A percentile compares a stretch with the other conserved stretches of the same genome.
Conservation (phyloP, 2,888 invertebrate species). For the Reticulitermes lucifugus region DNA sequence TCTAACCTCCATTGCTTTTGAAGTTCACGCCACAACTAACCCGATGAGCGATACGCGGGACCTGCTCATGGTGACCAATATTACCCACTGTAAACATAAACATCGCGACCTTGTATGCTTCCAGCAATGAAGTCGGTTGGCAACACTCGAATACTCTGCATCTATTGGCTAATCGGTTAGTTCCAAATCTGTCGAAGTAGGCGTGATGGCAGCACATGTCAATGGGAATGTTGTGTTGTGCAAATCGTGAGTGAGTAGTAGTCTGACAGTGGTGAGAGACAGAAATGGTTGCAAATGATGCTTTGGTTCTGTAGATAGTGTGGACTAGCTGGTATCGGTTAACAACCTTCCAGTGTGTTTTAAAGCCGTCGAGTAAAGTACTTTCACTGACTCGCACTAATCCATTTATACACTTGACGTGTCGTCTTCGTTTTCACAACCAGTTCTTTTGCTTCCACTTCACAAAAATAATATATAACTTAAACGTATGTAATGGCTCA, state of each 20-base stretch:
- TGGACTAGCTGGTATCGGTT: background rate
- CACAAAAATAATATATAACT: no score
- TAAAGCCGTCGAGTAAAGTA: no score
- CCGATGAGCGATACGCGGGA: background rate
- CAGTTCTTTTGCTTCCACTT: no score
- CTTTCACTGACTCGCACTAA: no score
- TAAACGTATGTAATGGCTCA: conserved; percentile 34
- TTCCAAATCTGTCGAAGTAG: no score
- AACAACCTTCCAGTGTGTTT: no score
- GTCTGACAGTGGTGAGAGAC: no score
- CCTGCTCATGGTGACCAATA: background rate
- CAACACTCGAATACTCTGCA: background rate
- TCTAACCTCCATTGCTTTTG: conserved; percentile 17
- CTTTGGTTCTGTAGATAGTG: background rate
- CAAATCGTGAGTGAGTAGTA: no score
- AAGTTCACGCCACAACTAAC: conserved; percentile 45
- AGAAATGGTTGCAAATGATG: background rate
- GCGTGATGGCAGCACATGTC: background rate
- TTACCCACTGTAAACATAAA: conserved; percentile 8
- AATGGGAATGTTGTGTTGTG: background rate
- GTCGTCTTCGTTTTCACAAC: no score
- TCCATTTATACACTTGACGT: no score
- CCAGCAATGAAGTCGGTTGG: background rate
- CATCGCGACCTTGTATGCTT: background rate
- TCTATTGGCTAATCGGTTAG: background rate